phyloP scores from a whole-genome alignment of 1,140 invertebrate species.

The Papilio machaon region DNA sequence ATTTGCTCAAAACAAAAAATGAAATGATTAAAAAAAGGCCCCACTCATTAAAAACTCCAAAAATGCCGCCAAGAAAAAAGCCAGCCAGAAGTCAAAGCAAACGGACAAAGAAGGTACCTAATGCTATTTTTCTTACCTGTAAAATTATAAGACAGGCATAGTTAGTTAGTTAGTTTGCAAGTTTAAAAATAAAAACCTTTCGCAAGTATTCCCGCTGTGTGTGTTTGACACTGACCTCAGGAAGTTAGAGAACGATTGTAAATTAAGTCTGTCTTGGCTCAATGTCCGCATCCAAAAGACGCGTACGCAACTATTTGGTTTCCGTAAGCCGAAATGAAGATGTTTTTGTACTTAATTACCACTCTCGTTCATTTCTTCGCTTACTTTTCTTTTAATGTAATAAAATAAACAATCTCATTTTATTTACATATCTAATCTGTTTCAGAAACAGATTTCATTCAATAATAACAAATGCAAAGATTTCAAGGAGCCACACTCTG shows the following conservation, averaged over 20 bases:
- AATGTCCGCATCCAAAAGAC: no score
- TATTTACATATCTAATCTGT: neutral
- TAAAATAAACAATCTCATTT: neutral
- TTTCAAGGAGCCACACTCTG: neutral
- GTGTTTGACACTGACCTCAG: no score
- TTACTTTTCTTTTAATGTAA: neutral
- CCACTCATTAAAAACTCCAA: neutral
- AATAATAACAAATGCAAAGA: slow-evolving; percentile 12
- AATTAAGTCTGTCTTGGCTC: no score
- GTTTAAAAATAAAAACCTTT: neutral
- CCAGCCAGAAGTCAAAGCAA: neutral
- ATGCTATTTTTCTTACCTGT: neutral
- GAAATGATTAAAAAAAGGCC: slow-evolving; percentile 15
- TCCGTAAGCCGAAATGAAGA: no score
- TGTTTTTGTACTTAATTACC: no score
- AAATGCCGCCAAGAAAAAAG: slow-evolving; percentile 14
- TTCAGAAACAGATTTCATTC: slow-evolving; percentile 16
- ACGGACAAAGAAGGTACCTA: slow-evolving; percentile 6
- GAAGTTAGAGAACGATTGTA: no score
- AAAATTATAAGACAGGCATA: neutral
- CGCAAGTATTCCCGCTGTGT: neutral
- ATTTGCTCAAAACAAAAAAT: neutral
- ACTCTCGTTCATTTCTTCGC: no score
- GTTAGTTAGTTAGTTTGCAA: neutral
- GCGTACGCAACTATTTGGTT: no score